A percentile compares a stretch with the other conserved stretches of the same genome.
Conservation (phyloP, 2,113 vertebrate species). For the Cochlearius cochlearius region DNA sequence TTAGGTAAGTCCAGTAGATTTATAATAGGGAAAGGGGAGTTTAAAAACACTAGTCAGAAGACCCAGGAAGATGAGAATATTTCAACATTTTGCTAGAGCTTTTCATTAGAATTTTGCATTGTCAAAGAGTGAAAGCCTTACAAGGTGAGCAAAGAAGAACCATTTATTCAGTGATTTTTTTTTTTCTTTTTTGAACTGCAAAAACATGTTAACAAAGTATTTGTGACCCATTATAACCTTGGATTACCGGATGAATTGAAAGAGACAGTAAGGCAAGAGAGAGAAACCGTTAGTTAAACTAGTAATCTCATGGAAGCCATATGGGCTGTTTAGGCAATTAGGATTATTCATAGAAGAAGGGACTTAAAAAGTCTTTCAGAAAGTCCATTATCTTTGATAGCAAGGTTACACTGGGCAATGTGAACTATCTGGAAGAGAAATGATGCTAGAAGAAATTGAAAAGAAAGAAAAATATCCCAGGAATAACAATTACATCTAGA, state of each 20-base stretch:
- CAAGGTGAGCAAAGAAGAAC: background rate
- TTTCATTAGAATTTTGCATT: background rate
- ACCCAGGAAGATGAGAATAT: background rate
- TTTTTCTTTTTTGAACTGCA: background rate
- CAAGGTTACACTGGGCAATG: constrained; percentile 25
- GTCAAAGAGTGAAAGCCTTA: background rate
- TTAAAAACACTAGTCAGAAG: background rate
- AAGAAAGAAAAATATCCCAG: background rate
- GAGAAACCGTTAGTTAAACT: constrained; percentile 43
- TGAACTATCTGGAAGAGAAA: constrained; percentile 2
- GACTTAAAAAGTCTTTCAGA: constrained; percentile 22
- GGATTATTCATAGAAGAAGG: constrained; percentile 38
- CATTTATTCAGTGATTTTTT: background rate
- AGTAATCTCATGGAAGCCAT: constrained; percentile 51
- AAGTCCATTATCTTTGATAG: constrained; percentile 39
- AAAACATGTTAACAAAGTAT: background rate
- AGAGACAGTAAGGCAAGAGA: constrained; percentile 34
- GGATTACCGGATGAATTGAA: constrained; percentile 40
- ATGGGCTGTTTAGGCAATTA: constrained; percentile 51
- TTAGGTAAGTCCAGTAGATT: background rate
- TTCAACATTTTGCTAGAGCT: background rate
- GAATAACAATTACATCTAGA: background rate
- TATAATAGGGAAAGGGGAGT: background rate
- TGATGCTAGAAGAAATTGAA: background rate
- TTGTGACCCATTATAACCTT: constrained; percentile 21